Base-by-base conservation (phyloP, 2,797 vertebrate genomes). In the Phataginus tetradactyla region DNA sequence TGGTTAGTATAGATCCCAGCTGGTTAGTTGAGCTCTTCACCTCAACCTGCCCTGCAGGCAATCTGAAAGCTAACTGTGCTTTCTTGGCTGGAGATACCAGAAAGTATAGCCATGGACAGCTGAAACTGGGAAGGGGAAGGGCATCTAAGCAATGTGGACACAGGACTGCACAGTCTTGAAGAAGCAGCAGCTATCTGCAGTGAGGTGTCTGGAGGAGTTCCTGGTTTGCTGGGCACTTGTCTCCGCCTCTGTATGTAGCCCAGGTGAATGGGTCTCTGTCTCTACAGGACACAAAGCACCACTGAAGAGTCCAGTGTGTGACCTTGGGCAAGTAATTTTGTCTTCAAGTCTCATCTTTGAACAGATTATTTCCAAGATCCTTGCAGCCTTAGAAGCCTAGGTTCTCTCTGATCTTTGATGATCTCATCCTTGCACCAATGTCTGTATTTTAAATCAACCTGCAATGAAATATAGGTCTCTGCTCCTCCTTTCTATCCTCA, bases 401-500 rank as follows among this genome's bases (percentile, higher is more conserved):
- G 23, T 66, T 75, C 10, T n/a, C 21, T 59, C 81, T 86, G 72
- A 93, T 72, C 45, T 93, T 96, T 68, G 93, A 78, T 10, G 29
- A 59, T 53, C 42, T 80, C 78, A 64, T 77, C 63, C 53, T 77
- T 74, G 27, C 29, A 63, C 27, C 5, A 4, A 25, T 32, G 63
- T 85, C 77, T 94, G 2, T 69, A 72, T 95, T 74, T 84, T 39
- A 81, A 45, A 80, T 25, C 79, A 71, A 42, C 15, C 51, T 84
- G 64, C 61, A 34, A 21, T 49, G 34, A 74, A 91, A 94, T 95
- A 86, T 11, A 83, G 49, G 51, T 53, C 77, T 92, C 34, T 32
- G 27, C 14, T 90, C 42, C 66, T 89, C 32, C 4, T 39, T 78
- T 86, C 68, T 75, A 53, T 78, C 32, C 39, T 89, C 55, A 57